Evolutionary conservation across 2,888 invertebrate species (phyloP).

Genomic region (Achlya flavicornis): DNA sequence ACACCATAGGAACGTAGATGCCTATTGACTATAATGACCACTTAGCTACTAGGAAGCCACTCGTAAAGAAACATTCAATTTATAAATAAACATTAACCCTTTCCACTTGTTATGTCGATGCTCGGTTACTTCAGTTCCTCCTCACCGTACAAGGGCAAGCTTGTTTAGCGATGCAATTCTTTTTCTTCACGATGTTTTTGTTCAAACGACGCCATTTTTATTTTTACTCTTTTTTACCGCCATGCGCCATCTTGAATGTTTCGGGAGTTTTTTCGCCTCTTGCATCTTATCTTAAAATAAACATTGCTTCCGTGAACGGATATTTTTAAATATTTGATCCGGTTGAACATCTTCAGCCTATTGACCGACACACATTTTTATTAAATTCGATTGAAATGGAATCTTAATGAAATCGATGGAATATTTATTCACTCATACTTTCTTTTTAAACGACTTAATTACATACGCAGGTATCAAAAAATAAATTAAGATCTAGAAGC

Average conservation of each 20-base stretch:
- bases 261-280: constrained; percentile 19
- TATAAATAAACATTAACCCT: constrained; percentile 7
- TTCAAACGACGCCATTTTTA: constrained; percentile 3
- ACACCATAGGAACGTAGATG: neutral
- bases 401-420: neutral
- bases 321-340: constrained; percentile 32
- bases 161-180: neutral
- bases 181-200: neutral
- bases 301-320: constrained; percentile 32
- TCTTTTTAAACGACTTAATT: too few relatives aligned
- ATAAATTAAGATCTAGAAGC: neutral
- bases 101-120: constrained; percentile 9
- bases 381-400: neutral
- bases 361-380: constrained; percentile 1
- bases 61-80: constrained; percentile 5
- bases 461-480: neutral
- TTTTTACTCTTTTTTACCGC: constrained; percentile 6
- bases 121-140: neutral
- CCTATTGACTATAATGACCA: neutral
- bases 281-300: constrained; percentile 32
- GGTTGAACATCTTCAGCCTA: constrained; percentile 11
- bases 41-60: neutral
- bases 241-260: neutral
- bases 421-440: neutral
- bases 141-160: neutral